Conservation (phyloP, 2,113 vertebrate species). For the Heterotis niloticus region DNA sequence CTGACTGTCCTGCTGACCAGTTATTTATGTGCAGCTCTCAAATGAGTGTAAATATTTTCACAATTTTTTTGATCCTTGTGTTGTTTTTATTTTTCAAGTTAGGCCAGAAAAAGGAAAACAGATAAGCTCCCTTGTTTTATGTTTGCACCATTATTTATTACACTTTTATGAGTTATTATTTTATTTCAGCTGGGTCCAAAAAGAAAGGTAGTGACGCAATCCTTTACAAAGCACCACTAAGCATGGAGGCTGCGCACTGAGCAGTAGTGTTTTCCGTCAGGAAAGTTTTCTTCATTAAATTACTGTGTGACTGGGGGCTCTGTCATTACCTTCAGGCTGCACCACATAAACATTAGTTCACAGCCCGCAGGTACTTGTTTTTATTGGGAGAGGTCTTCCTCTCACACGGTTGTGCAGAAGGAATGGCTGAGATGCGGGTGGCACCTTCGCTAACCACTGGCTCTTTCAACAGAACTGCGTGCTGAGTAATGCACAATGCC, state of each 20-base stretch:
- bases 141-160: too few relatives aligned
- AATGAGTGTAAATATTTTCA: background rate
- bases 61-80: background rate
- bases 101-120: too few relatives aligned
- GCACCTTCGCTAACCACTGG: background rate
- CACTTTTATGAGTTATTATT: too few relatives aligned
- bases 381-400: background rate
- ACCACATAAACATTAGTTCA: background rate
- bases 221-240: too few relatives aligned
- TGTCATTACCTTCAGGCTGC: background rate
- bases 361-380: too few relatives aligned
- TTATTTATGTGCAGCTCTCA: constrained; percentile 9
- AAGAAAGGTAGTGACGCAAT: too few relatives aligned
- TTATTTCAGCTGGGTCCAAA: too few relatives aligned
- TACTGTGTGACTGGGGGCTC: too few relatives aligned
- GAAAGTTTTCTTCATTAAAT: too few relatives aligned
- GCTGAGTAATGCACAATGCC: background rate
- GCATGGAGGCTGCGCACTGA: too few relatives aligned
- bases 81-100: background rate
- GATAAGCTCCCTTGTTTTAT: too few relatives aligned
- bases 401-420: background rate
- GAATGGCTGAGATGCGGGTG: background rate
- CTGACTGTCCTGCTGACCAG: background rate
- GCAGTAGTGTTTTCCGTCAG: too few relatives aligned
- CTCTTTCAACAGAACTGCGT: background rate